These are phyloP conservation scores for Agrotis clavis DNA, from an alignment of 2,888 invertebrate genomes.

Conservation along the genomic window DNA sequence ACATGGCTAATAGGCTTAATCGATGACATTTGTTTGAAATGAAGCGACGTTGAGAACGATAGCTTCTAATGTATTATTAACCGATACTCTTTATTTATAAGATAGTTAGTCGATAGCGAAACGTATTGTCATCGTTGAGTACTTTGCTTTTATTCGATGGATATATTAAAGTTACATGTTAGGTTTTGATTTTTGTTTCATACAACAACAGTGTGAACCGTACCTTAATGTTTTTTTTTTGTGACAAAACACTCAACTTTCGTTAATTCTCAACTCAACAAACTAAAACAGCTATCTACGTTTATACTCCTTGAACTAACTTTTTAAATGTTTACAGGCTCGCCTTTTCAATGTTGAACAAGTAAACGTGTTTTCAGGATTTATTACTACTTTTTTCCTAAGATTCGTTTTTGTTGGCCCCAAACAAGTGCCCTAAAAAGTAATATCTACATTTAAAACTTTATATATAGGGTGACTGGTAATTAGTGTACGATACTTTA, in stretches of 20 bases:
- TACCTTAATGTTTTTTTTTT: not conserved
- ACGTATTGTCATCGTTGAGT: conserved; percentile 27
- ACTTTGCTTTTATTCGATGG: not conserved
- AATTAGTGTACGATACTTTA: too few relatives aligned
- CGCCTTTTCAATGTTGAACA: not conserved
- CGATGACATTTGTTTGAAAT: conserved; percentile 69
- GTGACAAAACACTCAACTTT: not conserved
- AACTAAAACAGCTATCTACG: not conserved
- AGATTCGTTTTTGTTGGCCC: not conserved
- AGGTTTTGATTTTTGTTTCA: not conserved
- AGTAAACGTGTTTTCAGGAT: conserved; percentile 1
- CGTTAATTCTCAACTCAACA: not conserved
- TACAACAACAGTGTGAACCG: too few relatives aligned
- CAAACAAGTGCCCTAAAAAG: not conserved
- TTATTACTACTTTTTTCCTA: not conserved
- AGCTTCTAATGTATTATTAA: conserved; percentile 57
- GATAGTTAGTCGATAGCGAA: conserved; percentile 56
- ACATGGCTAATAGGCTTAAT: conserved; percentile 69
- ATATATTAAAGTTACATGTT: not conserved
- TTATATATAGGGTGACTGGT: too few relatives aligned
- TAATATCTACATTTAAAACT: not conserved
- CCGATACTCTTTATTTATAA: conserved; percentile 58
- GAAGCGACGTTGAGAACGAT: conserved; percentile 60
- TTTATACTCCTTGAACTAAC: not conserved
- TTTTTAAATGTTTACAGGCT: not conserved